Conservation (phyloP, 2,113 vertebrate genomes). For the Tachysurus vachellii region DNA sequence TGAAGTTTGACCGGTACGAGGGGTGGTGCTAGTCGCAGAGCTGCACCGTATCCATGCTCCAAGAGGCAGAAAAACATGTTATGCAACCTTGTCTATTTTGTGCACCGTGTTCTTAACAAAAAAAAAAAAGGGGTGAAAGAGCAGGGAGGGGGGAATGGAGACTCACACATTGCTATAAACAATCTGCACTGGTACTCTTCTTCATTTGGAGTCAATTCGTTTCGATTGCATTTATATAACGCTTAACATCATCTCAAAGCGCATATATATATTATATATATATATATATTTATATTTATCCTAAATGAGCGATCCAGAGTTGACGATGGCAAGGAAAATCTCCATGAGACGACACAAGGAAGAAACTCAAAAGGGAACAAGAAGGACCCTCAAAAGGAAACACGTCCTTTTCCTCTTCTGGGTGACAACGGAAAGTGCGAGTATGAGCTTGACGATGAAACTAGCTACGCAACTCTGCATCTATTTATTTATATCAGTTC, state of each 20-base stretch:
- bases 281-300: background rate
- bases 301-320: background rate
- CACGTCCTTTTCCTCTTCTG: background rate
- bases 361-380: background rate
- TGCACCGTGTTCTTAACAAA: slow-evolving; percentile 60
- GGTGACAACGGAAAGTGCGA: background rate
- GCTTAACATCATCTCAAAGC: background rate
- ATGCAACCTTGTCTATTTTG: slow-evolving; percentile 58
- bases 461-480: background rate
- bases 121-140: slow-evolving; percentile 47
- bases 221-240: background rate
- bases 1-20: slow-evolving; percentile 53
- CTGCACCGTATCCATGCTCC: slow-evolving; percentile 40
- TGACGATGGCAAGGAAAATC: background rate
- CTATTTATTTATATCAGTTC: background rate
- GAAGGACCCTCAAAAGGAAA: background rate
- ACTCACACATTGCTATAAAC: background rate
- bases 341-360: background rate
- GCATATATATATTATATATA: background rate
- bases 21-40: slow-evolving; percentile 15
- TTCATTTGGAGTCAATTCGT: background rate
- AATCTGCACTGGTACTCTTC: background rate
- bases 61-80: slow-evolving; percentile 68
- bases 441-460: background rate
- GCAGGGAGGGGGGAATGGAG: background rate